Conservation (phyloP, 2,888 invertebrate genomes). For the Trichopoda pennipes region DNA sequence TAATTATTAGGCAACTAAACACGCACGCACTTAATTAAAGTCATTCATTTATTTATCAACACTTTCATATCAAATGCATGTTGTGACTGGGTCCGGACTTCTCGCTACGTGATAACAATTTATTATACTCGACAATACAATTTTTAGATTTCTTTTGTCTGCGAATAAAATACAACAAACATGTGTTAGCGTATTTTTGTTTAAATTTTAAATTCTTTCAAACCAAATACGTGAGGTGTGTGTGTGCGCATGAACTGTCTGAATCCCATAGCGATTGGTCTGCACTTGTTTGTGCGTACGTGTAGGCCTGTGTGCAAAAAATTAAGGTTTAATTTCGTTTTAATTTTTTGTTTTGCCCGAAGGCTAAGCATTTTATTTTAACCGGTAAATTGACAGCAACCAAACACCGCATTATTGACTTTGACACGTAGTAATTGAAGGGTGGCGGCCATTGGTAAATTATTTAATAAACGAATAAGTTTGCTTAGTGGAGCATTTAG, state of each 20-base stretch:
- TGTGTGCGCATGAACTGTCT: background rate
- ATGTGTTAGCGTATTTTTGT: slow-evolving; percentile 45
- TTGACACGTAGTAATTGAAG: slow-evolving; percentile 73
- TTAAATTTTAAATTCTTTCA: slow-evolving; percentile 26
- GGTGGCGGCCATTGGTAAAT: slow-evolving; percentile 66
- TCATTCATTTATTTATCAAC: slow-evolving; percentile 18
- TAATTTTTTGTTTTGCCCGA: slow-evolving; percentile 11
- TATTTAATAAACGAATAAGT: too few relatives aligned
- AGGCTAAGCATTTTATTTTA: slow-evolving; percentile 54
- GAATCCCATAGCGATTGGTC: background rate
- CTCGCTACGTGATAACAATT: slow-evolving; percentile 40
- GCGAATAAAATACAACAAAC: slow-evolving; percentile 32
- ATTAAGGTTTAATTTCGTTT: slow-evolving; percentile 15
- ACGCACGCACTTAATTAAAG: background rate
- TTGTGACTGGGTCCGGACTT: slow-evolving; percentile 5
- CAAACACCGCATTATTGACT: slow-evolving; percentile 42
- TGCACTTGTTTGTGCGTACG: background rate
- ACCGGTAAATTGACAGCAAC: slow-evolving; percentile 59
- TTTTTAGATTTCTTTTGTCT: slow-evolving; percentile 42
- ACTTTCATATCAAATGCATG: background rate
- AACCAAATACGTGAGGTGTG: slow-evolving; percentile 4
- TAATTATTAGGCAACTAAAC: slow-evolving; percentile 26
- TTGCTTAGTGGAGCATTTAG: too few relatives aligned
- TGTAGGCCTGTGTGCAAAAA: slow-evolving; percentile 12
- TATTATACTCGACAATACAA: slow-evolving; percentile 28